Percentiles rank a stretch among this genome's conserved stretches.
Evolutionary conservation across 2,888 invertebrate genomes (phyloP).

Genomic region (Mechanitis messenoides): DNA sequence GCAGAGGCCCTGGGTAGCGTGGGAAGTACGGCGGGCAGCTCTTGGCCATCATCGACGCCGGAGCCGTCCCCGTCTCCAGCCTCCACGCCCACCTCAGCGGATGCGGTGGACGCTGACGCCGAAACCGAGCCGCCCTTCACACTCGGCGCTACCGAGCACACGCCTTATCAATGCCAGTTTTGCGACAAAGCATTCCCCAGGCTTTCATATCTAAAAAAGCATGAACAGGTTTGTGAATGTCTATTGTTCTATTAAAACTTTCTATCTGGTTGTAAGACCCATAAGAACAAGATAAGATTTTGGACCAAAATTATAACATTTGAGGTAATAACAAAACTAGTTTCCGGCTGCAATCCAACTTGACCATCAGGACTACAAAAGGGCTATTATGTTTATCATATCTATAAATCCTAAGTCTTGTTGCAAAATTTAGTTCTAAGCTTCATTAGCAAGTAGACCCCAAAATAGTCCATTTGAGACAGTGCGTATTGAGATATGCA

Average conservation of each 20-base stretch:
- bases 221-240: conserved; percentile 86
- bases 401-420: conserved; percentile 63
- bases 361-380: conserved; percentile 50
- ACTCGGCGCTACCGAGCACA: conserved; percentile 82
- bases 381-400: conserved; percentile 58
- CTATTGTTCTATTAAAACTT: neutral
- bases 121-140: conserved; percentile 80
- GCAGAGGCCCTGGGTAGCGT: conserved; percentile 80
- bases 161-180: conserved; percentile 93
- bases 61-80: conserved; percentile 78
- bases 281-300: neutral
- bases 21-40: conserved; percentile 80
- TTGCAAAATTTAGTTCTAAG: conserved; percentile 57
- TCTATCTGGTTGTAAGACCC: neutral
- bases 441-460: conserved; percentile 75
- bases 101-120: conserved; percentile 79
- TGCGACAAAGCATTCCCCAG: conserved; percentile 94
- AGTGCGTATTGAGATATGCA: conserved; percentile 67
- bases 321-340: conserved; percentile 13
- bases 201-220: conserved; percentile 90
- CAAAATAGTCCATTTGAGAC: conserved; percentile 72
- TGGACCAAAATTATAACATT: neutral
- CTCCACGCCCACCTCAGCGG: conserved; percentile 80
- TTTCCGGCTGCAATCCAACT: conserved; percentile 43
- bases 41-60: conserved; percentile 81